phyloP scores from a whole-genome alignment of 2,888 invertebrate genomes.

The Polydrusus cervinus region DNA sequence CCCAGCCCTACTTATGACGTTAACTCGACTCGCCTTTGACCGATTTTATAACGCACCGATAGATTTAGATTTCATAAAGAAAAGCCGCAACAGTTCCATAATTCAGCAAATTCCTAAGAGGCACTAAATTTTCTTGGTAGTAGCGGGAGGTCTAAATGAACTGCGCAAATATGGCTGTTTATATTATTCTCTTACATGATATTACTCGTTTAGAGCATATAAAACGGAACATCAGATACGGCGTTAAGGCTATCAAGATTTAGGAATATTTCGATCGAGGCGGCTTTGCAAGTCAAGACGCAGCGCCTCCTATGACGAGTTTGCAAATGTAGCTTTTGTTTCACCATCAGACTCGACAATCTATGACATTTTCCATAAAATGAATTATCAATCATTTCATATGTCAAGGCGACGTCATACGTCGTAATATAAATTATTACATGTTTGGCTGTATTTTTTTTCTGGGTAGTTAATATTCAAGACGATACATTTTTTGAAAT shows the following conservation, averaged over 20 bases:
- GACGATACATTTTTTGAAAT: no score
- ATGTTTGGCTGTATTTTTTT: slow-evolving; percentile 26
- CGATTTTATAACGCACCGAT: no score
- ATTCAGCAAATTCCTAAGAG: slow-evolving; percentile 49
- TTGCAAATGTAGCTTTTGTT: slow-evolving; percentile 65
- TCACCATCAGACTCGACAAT: slow-evolving; percentile 57
- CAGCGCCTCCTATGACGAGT: slow-evolving; percentile 65
- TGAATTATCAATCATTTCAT: slow-evolving; percentile 63
- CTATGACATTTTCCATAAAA: slow-evolving; percentile 56
- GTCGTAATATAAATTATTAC: slow-evolving; percentile 31
- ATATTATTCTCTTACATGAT: slow-evolving; percentile 53
- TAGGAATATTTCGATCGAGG: slow-evolving; percentile 60
- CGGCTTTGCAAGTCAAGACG: slow-evolving; percentile 60
- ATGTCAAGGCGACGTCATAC: slow-evolving; percentile 33
- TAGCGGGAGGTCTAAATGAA: slow-evolving; percentile 56
- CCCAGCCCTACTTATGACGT: no score
- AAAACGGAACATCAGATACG: slow-evolving; percentile 55
- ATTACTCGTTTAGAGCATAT: slow-evolving; percentile 57
- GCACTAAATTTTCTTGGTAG: slow-evolving; percentile 46
- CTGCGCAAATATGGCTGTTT: slow-evolving; percentile 50
- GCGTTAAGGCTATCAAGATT: slow-evolving; percentile 63
- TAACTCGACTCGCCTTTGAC: no score
- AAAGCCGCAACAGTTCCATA: slow-evolving; percentile 44
- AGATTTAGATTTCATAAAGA: neutral
- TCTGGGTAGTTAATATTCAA: neutral